A percentile compares a stretch with the other conserved stretches of the same genome.
These are phyloP conservation scores for Cladopsammia gracilis DNA, from an alignment of 64 coral and sea anemone genomes.

Conservation along the genomic window DNA sequence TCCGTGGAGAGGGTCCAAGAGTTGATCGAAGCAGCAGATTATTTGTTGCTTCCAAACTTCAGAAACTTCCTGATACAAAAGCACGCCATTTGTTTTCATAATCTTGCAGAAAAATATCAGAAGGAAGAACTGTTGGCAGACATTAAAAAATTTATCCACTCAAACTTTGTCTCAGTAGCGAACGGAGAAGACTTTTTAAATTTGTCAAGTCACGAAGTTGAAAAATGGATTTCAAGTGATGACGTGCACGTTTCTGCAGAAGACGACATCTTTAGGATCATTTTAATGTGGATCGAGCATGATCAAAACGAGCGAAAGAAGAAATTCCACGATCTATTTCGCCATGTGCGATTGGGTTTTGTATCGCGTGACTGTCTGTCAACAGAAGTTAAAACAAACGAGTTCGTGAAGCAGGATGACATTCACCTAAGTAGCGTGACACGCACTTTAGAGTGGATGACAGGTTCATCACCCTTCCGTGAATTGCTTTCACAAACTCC, in stretches of 20 bases:
- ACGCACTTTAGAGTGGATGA: too few relatives aligned
- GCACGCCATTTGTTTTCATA: not conserved
- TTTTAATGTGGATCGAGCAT: not conserved
- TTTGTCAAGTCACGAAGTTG: not conserved
- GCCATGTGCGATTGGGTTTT: not conserved
- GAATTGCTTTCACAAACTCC: too few relatives aligned
- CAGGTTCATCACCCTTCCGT: too few relatives aligned
- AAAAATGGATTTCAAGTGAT: conserved; percentile 11
- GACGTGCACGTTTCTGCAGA: not conserved
- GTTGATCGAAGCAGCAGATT: too few relatives aligned
- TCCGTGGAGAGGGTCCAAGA: too few relatives aligned
- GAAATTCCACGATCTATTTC: not conserved
- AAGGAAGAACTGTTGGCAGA: not conserved
- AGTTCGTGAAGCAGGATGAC: not conserved
- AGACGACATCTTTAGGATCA: not conserved
- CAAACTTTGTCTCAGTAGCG: not conserved
- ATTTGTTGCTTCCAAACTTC: too few relatives aligned
- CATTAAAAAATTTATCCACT: not conserved
- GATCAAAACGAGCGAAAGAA: not conserved
- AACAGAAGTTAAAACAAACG: not conserved
- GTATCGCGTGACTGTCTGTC: not conserved
- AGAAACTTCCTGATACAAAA: too few relatives aligned
- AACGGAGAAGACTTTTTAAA: not conserved
- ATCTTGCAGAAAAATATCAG: conserved; percentile 2
- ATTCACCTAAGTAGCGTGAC: too few relatives aligned